phyloP scores from a whole-genome alignment of 2,888 invertebrate genomes.

The Drosophila infuscata region DNA sequence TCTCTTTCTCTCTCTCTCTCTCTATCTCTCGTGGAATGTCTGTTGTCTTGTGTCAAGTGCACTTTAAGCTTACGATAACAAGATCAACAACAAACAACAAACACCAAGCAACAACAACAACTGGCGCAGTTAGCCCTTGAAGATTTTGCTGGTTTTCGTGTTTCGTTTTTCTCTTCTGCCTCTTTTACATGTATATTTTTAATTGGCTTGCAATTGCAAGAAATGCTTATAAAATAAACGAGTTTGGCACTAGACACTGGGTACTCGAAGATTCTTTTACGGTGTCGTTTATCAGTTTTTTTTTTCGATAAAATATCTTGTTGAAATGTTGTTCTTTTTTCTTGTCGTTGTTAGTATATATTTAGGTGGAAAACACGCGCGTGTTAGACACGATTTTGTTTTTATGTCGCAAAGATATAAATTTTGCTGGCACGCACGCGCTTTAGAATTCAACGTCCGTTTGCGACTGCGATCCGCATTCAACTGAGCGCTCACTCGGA shows the following conservation, averaged over 20 bases:
- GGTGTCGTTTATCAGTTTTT: constrained; percentile 46
- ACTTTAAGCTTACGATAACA: constrained; percentile 25
- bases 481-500: constrained; percentile 60
- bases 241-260: constrained; percentile 44
- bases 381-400: constrained; percentile 19
- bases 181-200: constrained; percentile 36
- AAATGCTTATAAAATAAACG: constrained; percentile 42
- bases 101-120: constrained; percentile 16
- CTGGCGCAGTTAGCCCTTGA: constrained; percentile 50
- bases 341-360: constrained; percentile 5
- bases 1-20: neutral
- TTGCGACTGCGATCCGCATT: constrained; percentile 65
- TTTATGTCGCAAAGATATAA: constrained; percentile 14
- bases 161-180: constrained; percentile 12
- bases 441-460: constrained; percentile 58
- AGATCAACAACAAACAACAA: constrained; percentile 41
- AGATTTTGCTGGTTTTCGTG: constrained; percentile 28
- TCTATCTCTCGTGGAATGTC: constrained; percentile 25
- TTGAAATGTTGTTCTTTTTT: constrained; percentile 20
- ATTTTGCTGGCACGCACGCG: constrained; percentile 61
- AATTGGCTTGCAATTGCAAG: constrained; percentile 50
- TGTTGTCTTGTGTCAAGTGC: constrained; percentile 42
- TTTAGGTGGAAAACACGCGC: constrained; percentile 19
- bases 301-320: constrained; percentile 50
- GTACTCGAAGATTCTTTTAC: constrained; percentile 32